A percentile compares a stretch with the other conserved stretches of the same genome.
phyloP scores from a whole-genome alignment of 2,797 vertebrate species.

The Cottoperca gobio region DNA sequence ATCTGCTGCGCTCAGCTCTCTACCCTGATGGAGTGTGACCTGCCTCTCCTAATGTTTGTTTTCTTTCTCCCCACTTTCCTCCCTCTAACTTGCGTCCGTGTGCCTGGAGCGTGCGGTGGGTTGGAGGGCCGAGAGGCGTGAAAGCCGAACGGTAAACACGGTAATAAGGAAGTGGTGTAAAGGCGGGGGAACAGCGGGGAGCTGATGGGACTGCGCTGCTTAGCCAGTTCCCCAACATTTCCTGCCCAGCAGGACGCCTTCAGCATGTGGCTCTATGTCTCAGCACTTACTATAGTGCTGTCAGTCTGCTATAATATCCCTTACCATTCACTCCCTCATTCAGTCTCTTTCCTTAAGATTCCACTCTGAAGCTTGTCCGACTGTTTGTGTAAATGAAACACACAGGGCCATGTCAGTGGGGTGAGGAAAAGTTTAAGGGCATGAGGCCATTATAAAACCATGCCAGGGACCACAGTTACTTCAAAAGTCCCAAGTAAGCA shows the following conservation, averaged over 20 bases:
- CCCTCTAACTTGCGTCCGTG: conserved; percentile 44
- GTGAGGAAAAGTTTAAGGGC: conserved; percentile 42
- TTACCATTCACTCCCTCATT: conserved; percentile 70
- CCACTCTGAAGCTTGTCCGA: conserved; percentile 75
- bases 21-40: conserved; percentile 72
- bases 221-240: conserved; percentile 96
- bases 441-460: conserved; percentile 44
- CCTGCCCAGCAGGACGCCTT: conserved; percentile 92
- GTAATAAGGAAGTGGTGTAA: conserved; percentile 95
- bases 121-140: conserved; percentile 84
- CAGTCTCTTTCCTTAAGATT: conserved; percentile 75
- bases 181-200: conserved; percentile 92
- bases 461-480: conserved; percentile 3
- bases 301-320: conserved; percentile 83
- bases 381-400: conserved; percentile 74
- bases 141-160: conserved; percentile 93
- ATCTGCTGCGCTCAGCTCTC: conserved; percentile 71
- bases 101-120: conserved; percentile 73
- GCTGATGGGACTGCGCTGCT: conserved; percentile 91
- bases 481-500: conserved; percentile 29
- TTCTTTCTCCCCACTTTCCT: conserved; percentile 69
- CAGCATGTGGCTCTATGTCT: conserved; percentile 86
- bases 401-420: conserved; percentile 44
- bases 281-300: conserved; percentile 73
- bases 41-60: conserved; percentile 86